A percentile compares a stretch with the other conserved stretches of the same genome.
Conservation (phyloP, 1,140 invertebrate species). For the Schmidtea mediterranea region DNA sequence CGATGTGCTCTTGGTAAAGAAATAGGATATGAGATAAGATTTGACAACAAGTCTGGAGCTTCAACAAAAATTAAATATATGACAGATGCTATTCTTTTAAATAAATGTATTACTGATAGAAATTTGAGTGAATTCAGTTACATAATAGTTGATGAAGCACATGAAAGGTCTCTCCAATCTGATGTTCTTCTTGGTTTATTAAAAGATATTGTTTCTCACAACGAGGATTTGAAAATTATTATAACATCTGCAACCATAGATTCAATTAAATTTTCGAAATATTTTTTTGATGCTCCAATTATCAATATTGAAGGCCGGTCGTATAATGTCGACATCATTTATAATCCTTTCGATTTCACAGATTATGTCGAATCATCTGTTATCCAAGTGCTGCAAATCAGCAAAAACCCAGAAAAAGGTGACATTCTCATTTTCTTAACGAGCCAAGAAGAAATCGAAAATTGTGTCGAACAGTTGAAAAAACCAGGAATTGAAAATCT, state of each 20-base stretch:
- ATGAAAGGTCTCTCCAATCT: conserved; percentile 73
- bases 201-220: conserved; percentile 54
- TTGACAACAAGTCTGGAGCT: conserved; percentile 1
- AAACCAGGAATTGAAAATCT: conserved; percentile 58
- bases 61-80: conserved; percentile 77
- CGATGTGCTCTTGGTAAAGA: conserved; percentile 74
- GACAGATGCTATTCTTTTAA: conserved; percentile 74
- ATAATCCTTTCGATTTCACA: conserved; percentile 75
- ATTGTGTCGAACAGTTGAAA: conserved; percentile 41
- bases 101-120: conserved; percentile 61
- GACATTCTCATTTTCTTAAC: conserved; percentile 98
- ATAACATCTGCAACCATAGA: conserved; percentile 98
- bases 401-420: conserved; percentile 49
- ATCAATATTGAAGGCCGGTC: conserved; percentile 89
- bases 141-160: conserved; percentile 47
- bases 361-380: conserved; percentile 96
- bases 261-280: conserved; percentile 80
- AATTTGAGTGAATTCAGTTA: conserved; percentile 50
- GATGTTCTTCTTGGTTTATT: conserved; percentile 76
- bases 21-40: conserved; percentile 6
- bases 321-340: conserved; percentile 65
- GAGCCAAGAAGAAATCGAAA: conserved; percentile 99
- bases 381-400: conserved; percentile 83
- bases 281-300: conserved; percentile 90
- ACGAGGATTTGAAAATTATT: conserved; percentile 59